Conservation (phyloP, 2,113 vertebrate species). For the Hemiprocne comata region DNA sequence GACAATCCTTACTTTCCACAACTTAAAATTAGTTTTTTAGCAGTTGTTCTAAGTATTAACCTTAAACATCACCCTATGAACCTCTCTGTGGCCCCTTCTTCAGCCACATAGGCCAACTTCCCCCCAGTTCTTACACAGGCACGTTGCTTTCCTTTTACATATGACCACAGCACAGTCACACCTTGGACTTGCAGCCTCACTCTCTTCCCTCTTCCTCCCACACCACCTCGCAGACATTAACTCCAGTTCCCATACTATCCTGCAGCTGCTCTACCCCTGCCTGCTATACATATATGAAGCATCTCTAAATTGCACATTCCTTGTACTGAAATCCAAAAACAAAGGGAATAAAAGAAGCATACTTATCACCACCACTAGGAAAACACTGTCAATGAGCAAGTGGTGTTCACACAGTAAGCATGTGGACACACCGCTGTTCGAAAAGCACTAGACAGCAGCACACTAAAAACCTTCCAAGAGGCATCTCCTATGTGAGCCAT, state of each 20-base stretch:
- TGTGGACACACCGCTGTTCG: rapidly evolving
- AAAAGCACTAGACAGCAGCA: neutral
- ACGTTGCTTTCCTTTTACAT: neutral
- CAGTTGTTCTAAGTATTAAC: neutral
- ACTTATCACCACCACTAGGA: neutral
- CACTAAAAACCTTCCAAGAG: neutral
- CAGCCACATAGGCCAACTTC: neutral
- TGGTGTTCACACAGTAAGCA: no score
- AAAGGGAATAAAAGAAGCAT: neutral
- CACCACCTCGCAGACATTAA: neutral
- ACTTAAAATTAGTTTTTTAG: neutral
- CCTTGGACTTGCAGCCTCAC: neutral
- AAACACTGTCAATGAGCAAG: no score
- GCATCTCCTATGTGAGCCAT: neutral
- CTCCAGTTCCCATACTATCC: neutral
- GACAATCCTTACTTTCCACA: neutral
- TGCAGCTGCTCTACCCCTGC: neutral
- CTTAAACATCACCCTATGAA: neutral
- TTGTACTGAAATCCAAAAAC: neutral
- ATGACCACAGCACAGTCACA: neutral
- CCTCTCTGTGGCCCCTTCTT: neutral
- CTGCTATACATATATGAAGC: neutral
- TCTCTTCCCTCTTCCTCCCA: neutral
- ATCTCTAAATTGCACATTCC: neutral
- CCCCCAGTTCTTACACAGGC: neutral